These are phyloP conservation scores for Blastobasis lacticolella DNA, from an alignment of 2,888 invertebrate genomes.

Conservation along the genomic window DNA sequence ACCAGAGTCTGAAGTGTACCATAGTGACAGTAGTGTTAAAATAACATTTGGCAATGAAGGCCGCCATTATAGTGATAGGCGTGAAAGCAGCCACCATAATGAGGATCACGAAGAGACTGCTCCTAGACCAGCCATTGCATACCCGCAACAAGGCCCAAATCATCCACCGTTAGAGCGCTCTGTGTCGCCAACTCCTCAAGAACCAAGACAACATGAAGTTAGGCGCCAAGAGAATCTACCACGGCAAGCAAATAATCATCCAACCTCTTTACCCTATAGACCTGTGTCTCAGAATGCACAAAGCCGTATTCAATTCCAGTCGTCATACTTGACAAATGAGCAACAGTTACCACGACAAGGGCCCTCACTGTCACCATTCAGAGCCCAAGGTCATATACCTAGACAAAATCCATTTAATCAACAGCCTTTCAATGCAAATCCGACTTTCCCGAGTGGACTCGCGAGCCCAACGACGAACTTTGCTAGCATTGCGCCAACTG, in stretches of 20 bases:
- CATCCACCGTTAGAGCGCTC: constrained; percentile 21
- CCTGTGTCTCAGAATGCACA: constrained; percentile 49
- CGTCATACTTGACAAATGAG: constrained; percentile 51
- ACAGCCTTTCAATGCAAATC: constrained; percentile 36
- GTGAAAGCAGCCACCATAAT: constrained; percentile 38
- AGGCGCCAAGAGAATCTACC: constrained; percentile 11
- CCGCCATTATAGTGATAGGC: constrained; percentile 52
- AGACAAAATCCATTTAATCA: constrained; percentile 51
- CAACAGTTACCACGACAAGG: constrained; percentile 63
- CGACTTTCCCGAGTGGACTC: constrained; percentile 42
- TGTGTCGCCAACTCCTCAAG: constrained; percentile 4
- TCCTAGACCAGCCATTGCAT: constrained; percentile 76
- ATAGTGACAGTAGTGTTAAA: constrained; percentile 85
- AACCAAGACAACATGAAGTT: constrained; percentile 21
- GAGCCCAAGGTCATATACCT: constrained; percentile 38
- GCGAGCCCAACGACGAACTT: constrained; percentile 43
- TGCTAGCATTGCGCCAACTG: constrained; percentile 35
- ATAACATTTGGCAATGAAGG: constrained; percentile 86
- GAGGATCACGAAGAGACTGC: constrained; percentile 77
- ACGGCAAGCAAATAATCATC: constrained; percentile 33
- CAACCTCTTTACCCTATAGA: constrained; percentile 36
- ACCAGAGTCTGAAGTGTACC: constrained; percentile 89
- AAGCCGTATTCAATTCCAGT: constrained; percentile 63
- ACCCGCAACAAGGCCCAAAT: constrained; percentile 50
- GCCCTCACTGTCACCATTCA: constrained; percentile 53